Evolutionary conservation across 1,140 invertebrate species (phyloP), one percentile per base, ranked within the genome.

Genomic region (Eueides isabella): DNA sequence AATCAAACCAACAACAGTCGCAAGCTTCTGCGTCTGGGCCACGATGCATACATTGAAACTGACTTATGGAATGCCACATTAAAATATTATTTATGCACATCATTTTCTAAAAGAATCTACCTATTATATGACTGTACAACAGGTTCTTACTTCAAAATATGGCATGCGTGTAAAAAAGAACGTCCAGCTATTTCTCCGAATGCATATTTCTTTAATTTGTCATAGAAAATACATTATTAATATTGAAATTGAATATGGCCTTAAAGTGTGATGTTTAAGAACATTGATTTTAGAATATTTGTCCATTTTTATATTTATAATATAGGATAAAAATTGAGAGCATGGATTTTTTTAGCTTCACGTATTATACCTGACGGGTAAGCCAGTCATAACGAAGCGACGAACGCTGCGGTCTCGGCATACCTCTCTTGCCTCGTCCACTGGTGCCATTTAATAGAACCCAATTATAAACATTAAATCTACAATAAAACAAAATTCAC

Each of bases 131-230:
- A 62, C 28, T 26, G 30, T 61, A 73, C 11, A 68, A 72, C 67
- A 61, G 67, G 62, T 70, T 71, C 31, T 74, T 69, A 68, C 35
- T 31, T 62, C 31, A 2, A 14, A 38, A 23, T 68, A 67, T 70
- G 73, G 67, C 33, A 61, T 71, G 38, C 73, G 63, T 71, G 64
- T 70, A 74, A 74, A 74, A 75, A 74, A 74, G 62, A 63, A 67
- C 61, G 28, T 33, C 29, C 30, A 48, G n/a, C 62, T 62, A 55
- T 61, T 74, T 70, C 72, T 69, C 23, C n/a, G 72, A 65, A 67
- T 64, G 67, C 44, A 71, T 75, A 30, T 69, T 61, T 75, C 62
- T 65, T 29, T 38, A 19, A 66, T 70, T 62, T 67, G 67, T 74
- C 72, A 74, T 67, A 44, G 41, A 48, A 48, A 19, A 19, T 48